Base-by-base conservation (phyloP, 1,140 invertebrate species). In the Dryas iulia region DNA sequence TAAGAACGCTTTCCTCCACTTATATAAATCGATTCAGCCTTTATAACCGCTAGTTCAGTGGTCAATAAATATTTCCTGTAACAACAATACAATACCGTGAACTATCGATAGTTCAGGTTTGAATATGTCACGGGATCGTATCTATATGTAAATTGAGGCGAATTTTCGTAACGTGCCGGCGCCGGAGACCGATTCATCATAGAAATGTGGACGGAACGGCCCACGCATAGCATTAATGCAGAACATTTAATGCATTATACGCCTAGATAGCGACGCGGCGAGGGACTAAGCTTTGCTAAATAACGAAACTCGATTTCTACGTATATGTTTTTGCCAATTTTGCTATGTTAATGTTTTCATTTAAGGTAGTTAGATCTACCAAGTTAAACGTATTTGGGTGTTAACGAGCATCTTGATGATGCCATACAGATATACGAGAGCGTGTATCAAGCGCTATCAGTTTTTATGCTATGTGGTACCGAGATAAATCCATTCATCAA, bases 191-290 rank as follows among this genome's bases (percentile, higher is more conserved):
- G 82, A 87, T 89, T 83, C 86, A 88, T 89, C 87, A 89, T 88
- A 89, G 81, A 86, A 87, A 89, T 89, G 87, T 89, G 82, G 84
- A 87, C 84, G 84, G 78, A 77, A 69, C 84, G 59, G 79, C 87
- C 87, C 84, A 89, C 87, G 84, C 83, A 56, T 59, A 57, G 68
- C 69, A 78, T 84, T 83, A 87, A 87, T 84, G 79, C 81, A 74
- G 64, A 73, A 77, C 78, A 76, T 83, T 86, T 82, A 86, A 85
- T 82, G 74, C 77, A 79, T 81, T 78, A 76, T 73, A 74, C 73
- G 71, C 77, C 69, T 69, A 79, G 74, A 80, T 74, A 78, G 72
- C 69, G 58, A 73, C 75, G 21, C 21, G 39, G 18, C 18, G n/a
- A 26, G 53, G 72, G 70, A 81, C 35, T 75, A 74, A 74, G 59